Evolutionary conservation across 2,888 invertebrate species (phyloP).

Genomic region (Leptinotarsa tumamoca): DNA sequence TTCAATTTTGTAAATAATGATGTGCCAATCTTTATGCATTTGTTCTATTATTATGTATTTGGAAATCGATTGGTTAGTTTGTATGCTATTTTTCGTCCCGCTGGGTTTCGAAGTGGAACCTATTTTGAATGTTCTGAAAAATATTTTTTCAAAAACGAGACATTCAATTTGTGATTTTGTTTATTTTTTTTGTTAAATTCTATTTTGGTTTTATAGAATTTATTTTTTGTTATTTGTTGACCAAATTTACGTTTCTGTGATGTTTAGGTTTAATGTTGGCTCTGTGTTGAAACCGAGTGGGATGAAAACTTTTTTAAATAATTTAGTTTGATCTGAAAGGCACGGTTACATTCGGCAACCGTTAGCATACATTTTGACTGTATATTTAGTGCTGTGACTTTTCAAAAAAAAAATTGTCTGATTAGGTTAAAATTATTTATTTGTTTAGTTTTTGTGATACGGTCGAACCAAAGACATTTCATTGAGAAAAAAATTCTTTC

Average conservation of each 20-base stretch:
- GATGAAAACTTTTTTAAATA: slow-evolving; percentile 38
- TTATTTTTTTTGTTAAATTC: slow-evolving; percentile 44
- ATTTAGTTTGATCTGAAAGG: slow-evolving; percentile 57
- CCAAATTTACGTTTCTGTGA: slow-evolving; percentile 49
- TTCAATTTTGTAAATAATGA: slow-evolving; percentile 65
- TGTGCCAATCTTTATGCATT: slow-evolving; percentile 66
- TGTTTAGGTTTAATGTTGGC: slow-evolving; percentile 47
- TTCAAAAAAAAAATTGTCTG: slow-evolving; percentile 61
- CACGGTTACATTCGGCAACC: slow-evolving; percentile 62
- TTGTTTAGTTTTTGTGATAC: slow-evolving; percentile 64
- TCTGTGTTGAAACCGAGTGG: slow-evolving; percentile 22
- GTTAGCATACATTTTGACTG: slow-evolving; percentile 63
- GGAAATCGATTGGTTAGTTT: slow-evolving; percentile 47
- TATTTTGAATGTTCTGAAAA: slow-evolving; percentile 35
- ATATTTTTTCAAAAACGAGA: slow-evolving; percentile 45
- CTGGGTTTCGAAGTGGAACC: slow-evolving; percentile 28
- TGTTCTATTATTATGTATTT: slow-evolving; percentile 53
- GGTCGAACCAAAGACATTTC: slow-evolving; percentile 65
- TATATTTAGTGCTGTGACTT: slow-evolving; percentile 68
- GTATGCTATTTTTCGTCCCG: slow-evolving; percentile 39
- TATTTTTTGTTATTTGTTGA: slow-evolving; percentile 50
- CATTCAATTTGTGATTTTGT: slow-evolving; percentile 45
- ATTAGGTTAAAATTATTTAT: slow-evolving; percentile 64
- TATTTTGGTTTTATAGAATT: slow-evolving; percentile 46
- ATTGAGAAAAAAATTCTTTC: slow-evolving; percentile 49